A percentile compares a stretch with the other conserved stretches of the same genome.
phyloP scores from a whole-genome alignment of 2,113 vertebrate genomes.

The Pardalotus punctatus region DNA sequence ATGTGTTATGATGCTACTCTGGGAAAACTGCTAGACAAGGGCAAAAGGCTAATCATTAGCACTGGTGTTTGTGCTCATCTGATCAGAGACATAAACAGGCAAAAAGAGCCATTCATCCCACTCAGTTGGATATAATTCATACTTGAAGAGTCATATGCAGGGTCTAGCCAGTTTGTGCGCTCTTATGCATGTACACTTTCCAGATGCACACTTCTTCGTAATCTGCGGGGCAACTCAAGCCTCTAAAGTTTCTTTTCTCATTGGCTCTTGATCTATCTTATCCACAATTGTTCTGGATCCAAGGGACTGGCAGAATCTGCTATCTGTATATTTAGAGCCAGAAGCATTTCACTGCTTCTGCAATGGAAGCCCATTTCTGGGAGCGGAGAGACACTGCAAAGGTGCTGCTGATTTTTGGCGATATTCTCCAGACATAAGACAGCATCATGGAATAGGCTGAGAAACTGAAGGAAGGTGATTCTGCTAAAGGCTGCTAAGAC shows the following conservation, averaged over 20 bases:
- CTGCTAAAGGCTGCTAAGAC: not conserved
- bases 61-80: not conserved
- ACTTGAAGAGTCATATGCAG: not conserved
- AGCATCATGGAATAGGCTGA: not conserved
- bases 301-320: not conserved
- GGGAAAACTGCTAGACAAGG: not conserved
- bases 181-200: not conserved
- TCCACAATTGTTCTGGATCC: not conserved
- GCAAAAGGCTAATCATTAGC: not conserved
- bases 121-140: not conserved
- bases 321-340: not conserved
- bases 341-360: not conserved
- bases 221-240: not conserved
- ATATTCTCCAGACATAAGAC: not conserved
- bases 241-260: not conserved
- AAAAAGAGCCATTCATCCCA: not conserved
- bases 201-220: not conserved
- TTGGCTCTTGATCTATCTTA: not conserved
- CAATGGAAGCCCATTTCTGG: not conserved
- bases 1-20: not conserved
- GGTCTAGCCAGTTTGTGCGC: accelerated
- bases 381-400: not conserved
- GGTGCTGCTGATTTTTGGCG: not conserved
- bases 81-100: not conserved
- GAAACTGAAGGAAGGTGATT: not conserved